Conservation (phyloP, 2,113 vertebrate genomes). For the Notarius lentiginosus region DNA sequence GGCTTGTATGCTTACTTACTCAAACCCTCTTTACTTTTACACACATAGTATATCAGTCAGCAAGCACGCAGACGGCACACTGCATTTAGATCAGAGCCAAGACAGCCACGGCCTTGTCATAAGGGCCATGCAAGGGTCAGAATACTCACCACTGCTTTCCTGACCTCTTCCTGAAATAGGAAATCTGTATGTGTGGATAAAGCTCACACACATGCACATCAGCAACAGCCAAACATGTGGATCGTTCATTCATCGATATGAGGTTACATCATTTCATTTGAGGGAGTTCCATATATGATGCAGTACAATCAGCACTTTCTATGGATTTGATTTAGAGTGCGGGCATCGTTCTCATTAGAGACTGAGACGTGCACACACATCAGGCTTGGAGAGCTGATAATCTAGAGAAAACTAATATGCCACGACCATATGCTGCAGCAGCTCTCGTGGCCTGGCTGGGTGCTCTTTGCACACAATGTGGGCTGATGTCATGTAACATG, state of each 20-base stretch:
- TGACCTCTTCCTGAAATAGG: slow-evolving; percentile 4
- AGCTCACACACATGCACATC: slow-evolving; percentile 12
- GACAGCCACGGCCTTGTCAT: slow-evolving; percentile 32
- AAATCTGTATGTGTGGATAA: slow-evolving; percentile 3
- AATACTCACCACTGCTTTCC: not conserved
- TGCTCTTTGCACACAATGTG: slow-evolving; percentile 27
- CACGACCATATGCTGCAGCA: not conserved
- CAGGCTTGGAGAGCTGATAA: not conserved
- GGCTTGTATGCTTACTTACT: slow-evolving; percentile 61
- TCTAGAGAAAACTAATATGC: not conserved
- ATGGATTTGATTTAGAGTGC: not conserved
- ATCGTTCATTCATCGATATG: not conserved
- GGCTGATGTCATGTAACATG: slow-evolving; percentile 46
- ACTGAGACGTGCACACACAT: not conserved
- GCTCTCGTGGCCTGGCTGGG: slow-evolving; percentile 14
- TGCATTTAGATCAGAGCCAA: slow-evolving; percentile 13
- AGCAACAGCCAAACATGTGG: slow-evolving; percentile 17
- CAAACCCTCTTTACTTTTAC: slow-evolving; percentile 65
- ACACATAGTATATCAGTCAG: slow-evolving; percentile 66
- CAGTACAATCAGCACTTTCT: not conserved
- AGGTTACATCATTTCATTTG: slow-evolving; percentile 1
- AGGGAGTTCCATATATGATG: slow-evolving; percentile 1
- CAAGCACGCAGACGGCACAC: slow-evolving; percentile 37
- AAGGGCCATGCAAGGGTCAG: slow-evolving; percentile 37
- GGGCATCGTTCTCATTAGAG: not conserved